Evolutionary conservation across 2,888 invertebrate genomes (phyloP).

Genomic region (Megamerina dolium): DNA sequence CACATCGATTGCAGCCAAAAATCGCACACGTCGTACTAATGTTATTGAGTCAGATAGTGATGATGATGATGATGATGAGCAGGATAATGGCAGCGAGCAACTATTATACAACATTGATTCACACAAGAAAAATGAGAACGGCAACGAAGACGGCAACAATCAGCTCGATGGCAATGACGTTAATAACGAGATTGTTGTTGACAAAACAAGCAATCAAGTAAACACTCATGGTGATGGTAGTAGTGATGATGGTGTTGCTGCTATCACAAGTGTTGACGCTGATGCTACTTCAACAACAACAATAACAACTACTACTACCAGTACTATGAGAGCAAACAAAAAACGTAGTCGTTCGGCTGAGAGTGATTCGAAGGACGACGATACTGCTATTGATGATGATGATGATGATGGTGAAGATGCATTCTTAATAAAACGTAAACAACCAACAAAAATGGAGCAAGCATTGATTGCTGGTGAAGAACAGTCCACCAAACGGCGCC

Average conservation of each 20-base stretch:
- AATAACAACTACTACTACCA: too few species aligned
- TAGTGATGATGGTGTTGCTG: too few species aligned
- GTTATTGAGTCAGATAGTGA: slow-evolving; percentile 48
- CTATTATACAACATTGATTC: too few species aligned
- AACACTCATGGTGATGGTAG: slow-evolving; percentile 1
- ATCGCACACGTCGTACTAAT: slow-evolving; percentile 41
- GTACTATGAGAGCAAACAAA: slow-evolving; percentile 12
- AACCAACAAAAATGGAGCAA: slow-evolving; percentile 26
- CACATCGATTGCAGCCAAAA: slow-evolving; percentile 25
- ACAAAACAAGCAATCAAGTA: slow-evolving; percentile 29
- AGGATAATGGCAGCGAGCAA: too few species aligned
- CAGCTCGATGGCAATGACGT: slow-evolving; percentile 4
- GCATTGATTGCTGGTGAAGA: slow-evolving; percentile 9
- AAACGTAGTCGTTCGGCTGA: slow-evolving; percentile 19
- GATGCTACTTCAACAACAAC: slow-evolving; percentile 3
- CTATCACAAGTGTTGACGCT: slow-evolving; percentile 16
- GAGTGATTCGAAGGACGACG: slow-evolving; percentile 13
- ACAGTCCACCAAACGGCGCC: slow-evolving; percentile 42
- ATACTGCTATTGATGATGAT: slow-evolving; percentile 8
- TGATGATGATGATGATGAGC: slow-evolving; percentile 21
- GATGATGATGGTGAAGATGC: slow-evolving; percentile 33
- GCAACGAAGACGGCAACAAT: slow-evolving; percentile 9
- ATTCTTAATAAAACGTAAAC: slow-evolving; percentile 38
- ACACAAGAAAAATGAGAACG: slow-evolving; percentile 3
- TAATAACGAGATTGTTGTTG: slow-evolving; percentile 14